Evolutionary conservation across 2,113 vertebrate species (phyloP), one percentile per base, ranked within the genome.

Genomic region (Peromyscus maniculatus): DNA sequence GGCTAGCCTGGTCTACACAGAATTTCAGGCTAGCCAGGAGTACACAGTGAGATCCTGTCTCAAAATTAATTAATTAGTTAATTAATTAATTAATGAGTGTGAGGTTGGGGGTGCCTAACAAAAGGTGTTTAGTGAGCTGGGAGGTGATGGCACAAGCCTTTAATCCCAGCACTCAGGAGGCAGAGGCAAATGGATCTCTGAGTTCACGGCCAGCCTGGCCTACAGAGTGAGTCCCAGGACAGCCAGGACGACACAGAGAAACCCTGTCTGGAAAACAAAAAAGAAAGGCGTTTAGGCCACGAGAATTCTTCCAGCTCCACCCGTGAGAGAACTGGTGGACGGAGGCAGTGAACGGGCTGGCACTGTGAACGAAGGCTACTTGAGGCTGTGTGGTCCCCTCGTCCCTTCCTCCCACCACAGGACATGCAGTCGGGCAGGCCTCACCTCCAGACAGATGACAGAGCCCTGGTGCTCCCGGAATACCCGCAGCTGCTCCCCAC

Each of bases 401-500:
- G 39, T 10, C 46, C 43, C 3, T 8, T 24, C 77, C 46, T 12
- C 59, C 57, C 21, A 21, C 28, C 33, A 7, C 0, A 22, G 21
- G 46, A 26, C 64, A 31, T 83, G 98, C 16, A 39, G 16, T 98
- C 62, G 64, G 90, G 98, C 12, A 5, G n/a, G 10, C 55, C 98
- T 98, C 98, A 99, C 99, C 99, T 99, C 98, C 39, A 99, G 95
- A 80, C 99, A 99, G 97, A 99, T 99, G 67, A 99, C 96, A 0
- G 99, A 98, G 96, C 99, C 99, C 98, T 99, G 99, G 94, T 99
- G 99, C 91, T 99, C 99, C 95, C 98, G 98, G 97, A 99, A 99
- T 71, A 99, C 98, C 8, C 98, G 98, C 39, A 99, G 71, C 97
- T 99, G 99, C 95, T 99, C 98, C 3, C 99, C 99, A 8, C 98